Percentiles rank a stretch among this genome's conserved stretches.
These are phyloP conservation scores for Oophaga pumilio DNA, from an alignment of 2,113 vertebrate species.

Conservation along the genomic window DNA sequence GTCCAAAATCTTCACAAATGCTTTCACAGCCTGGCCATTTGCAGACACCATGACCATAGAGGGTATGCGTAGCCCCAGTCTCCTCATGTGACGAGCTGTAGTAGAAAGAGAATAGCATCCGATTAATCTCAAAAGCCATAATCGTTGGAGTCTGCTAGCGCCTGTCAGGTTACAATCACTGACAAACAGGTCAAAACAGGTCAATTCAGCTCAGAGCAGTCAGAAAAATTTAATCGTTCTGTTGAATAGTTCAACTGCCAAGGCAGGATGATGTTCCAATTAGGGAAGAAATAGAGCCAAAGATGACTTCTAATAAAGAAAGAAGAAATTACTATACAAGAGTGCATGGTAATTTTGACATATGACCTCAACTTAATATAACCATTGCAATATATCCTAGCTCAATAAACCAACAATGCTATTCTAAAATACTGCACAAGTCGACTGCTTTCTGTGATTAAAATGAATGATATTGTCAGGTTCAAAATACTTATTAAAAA, in stretches of 20 bases:
- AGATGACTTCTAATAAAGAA: slow-evolving; percentile 81
- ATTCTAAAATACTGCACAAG: not conserved
- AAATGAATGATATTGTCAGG: slow-evolving; percentile 11
- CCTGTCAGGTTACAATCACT: slow-evolving; percentile 83
- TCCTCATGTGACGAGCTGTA: slow-evolving; percentile 95
- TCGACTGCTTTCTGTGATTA: not conserved
- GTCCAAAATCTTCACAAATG: slow-evolving; percentile 98
- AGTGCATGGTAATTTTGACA: slow-evolving; percentile 76
- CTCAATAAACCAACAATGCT: slow-evolving; percentile 1
- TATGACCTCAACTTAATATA: slow-evolving; percentile 75
- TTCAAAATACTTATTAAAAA: slow-evolving; percentile 11
- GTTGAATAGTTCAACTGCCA: slow-evolving; percentile 83
- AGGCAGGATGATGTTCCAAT: slow-evolving; percentile 84
- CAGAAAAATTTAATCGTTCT: slow-evolving; percentile 83
- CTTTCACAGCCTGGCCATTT: slow-evolving; percentile 99
- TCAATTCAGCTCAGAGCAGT: slow-evolving; percentile 81
- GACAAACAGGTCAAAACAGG: slow-evolving; percentile 82
- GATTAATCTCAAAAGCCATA: slow-evolving; percentile 78
- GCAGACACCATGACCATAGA: slow-evolving; percentile 98
- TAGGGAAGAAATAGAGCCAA: slow-evolving; percentile 81
- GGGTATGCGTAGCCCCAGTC: slow-evolving; percentile 90
- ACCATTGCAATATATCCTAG: slow-evolving; percentile 16
- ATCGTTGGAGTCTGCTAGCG: slow-evolving; percentile 76
- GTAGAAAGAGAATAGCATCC: slow-evolving; percentile 72
- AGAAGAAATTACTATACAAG: slow-evolving; percentile 75